Conservation (phyloP, 2,888 invertebrate species). For the Sycophila texana region DNA sequence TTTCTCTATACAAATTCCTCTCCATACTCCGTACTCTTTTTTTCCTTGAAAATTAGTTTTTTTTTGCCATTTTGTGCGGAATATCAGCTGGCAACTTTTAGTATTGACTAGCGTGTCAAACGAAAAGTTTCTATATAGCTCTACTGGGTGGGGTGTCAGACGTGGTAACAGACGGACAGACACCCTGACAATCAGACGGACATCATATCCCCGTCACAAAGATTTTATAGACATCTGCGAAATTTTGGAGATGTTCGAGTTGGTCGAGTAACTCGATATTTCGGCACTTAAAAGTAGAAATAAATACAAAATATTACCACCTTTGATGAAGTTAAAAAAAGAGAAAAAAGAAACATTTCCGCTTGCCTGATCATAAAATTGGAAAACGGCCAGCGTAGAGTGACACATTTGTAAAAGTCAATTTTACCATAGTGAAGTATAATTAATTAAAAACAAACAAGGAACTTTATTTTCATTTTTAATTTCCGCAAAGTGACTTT, state of each 20-base stretch:
- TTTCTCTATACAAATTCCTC: background rate
- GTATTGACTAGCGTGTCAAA: conserved; percentile 23
- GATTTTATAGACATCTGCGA: background rate
- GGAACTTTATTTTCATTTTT: background rate
- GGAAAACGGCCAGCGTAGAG: too few species aligned
- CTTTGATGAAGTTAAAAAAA: background rate
- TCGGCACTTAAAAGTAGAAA: background rate
- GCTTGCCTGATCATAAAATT: too few species aligned
- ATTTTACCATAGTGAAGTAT: too few species aligned
- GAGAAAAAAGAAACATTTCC: too few species aligned
- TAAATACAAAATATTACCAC: background rate
- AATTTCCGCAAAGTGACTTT: too few species aligned
- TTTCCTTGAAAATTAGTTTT: background rate
- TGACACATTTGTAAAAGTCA: too few species aligned
- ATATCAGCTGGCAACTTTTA: background rate
- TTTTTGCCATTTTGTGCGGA: background rate
- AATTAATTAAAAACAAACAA: background rate
- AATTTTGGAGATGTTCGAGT: conserved; percentile 3
- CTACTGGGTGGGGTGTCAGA: background rate
- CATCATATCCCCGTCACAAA: background rate
- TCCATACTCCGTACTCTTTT: too few species aligned
- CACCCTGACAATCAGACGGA: conserved; percentile 22
- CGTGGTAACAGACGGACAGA: conserved; percentile 8
- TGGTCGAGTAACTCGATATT: too few species aligned
- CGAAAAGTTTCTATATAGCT: conserved; percentile 18